Percentiles rank a stretch among this genome's conserved stretches.
phyloP scores from a whole-genome alignment of 2,797 vertebrate species.

The Amblyopsis hoosieri region DNA sequence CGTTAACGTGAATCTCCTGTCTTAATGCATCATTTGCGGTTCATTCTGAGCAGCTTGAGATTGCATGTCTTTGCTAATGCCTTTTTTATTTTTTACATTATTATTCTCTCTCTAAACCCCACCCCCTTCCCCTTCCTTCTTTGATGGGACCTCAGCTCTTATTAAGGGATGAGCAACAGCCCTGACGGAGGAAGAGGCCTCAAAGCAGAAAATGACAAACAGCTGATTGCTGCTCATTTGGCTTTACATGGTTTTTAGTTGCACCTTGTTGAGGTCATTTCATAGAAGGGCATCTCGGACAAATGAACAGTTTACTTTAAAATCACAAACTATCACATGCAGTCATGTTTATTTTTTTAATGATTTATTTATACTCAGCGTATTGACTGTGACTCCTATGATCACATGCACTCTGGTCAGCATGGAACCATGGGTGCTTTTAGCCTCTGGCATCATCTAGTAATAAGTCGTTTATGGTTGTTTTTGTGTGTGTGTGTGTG shows the following conservation, averaged over 20 bases:
- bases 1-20: slow-evolving; percentile 72
- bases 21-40: slow-evolving; percentile 70
- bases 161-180: slow-evolving; percentile 66
- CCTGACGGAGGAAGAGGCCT: slow-evolving; percentile 57
- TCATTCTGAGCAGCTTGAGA: slow-evolving; percentile 61
- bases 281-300: slow-evolving; percentile 18
- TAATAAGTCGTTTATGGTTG: slow-evolving; percentile 62
- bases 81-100: slow-evolving; percentile 50
- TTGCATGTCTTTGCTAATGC: slow-evolving; percentile 65
- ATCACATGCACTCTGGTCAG: slow-evolving; percentile 44
- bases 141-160: slow-evolving; percentile 70
- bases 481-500: slow-evolving; percentile 22
- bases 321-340: slow-evolving; percentile 22
- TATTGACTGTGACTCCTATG: slow-evolving; percentile 30
- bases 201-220: slow-evolving; percentile 51
- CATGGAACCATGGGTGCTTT: slow-evolving; percentile 45
- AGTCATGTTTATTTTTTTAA: not conserved
- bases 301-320: slow-evolving; percentile 14
- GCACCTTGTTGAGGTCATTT: slow-evolving; percentile 21
- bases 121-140: slow-evolving; percentile 38
- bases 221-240: slow-evolving; percentile 37
- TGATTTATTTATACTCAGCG: slow-evolving; percentile 1
- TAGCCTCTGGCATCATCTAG: slow-evolving; percentile 57
- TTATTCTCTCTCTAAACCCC: slow-evolving; percentile 32
- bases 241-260: not conserved